Base-by-base conservation (phyloP, 2,797 vertebrate species). In the Trematomus bernacchii region DNA sequence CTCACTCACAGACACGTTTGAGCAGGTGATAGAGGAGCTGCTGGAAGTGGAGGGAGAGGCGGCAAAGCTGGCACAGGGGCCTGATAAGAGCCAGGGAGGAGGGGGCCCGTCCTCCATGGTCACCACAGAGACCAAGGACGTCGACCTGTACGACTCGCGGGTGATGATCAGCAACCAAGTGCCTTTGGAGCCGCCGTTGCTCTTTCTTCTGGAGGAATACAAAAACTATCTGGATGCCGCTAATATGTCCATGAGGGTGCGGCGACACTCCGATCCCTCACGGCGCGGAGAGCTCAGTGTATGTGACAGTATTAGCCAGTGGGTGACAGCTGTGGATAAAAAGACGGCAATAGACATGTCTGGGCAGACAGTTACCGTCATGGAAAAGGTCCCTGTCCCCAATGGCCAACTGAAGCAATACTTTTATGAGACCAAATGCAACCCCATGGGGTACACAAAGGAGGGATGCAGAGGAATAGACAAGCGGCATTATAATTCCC, bases 401-500 rank as follows among this genome's bases (percentile, higher is more conserved):
- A 99, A 98, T 87, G 98, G 98, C 95, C 98, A 99, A 94, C 96
- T 99, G 97, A 99, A 99, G 97, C 98, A 99, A 96, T 99, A 99
- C 96, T 99, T 99, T 98, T 99, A 99, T 61, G 98, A 99, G 97
- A 99, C 98, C 96, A 99, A 98, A 96, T 99, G 98, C 95, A 99
- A 99, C 95, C 96, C 97, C 73, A 97, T 98, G 92, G 98, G 98
- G 84, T 99, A 99, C 96, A 99, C 98, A 42, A 99, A 99, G 95
- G 98, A 99, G 89, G 98, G 98, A 91, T 99, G 98, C 95, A 95
- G 98, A 90, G 98, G 98, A 95, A 99, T 99, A 96, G 98, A 99
- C 97, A 99, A 99, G 94, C 97, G 97, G 95, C 97, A 99, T 88
- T 99, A 99, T 96, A 99, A 99, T 93, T 99, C 98, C 77, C 98